Base-by-base conservation (phyloP, 2,888 invertebrate species). In the Anthophora plumipes region DNA sequence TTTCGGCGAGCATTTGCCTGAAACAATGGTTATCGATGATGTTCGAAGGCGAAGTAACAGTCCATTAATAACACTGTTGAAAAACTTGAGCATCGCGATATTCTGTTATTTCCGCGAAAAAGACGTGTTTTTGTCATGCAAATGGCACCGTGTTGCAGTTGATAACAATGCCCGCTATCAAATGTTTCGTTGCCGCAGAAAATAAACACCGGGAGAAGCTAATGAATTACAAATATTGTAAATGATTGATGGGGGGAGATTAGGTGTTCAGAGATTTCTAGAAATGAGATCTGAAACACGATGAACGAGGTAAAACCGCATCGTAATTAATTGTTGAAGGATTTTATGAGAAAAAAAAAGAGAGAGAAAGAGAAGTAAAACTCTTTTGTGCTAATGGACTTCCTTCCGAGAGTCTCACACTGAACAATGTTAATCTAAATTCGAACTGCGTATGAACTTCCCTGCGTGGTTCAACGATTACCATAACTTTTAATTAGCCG, bases 401-500 rank as follows among this genome's bases (percentile, higher is more conserved):
- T 66, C 43, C 25, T 37, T 31, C 12, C 1, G 17, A 17, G 43
- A 52, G 22, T 52, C 25, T 6, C 69, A 25, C 17, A 31, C 8
- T 25, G 12, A 1, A 7, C 48, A 8, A 8, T 12, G 25, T 20
- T 20, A 46, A 80, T 73, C 55, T 20, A 54, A 69, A 69, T 73
- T 39, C 52, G 12, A 43, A 8, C 31, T 20, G 41, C 43, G n/a
- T 67, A 20, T 11, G 46, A 55, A 66, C 39, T 31, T 48, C 52
- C 43, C 50, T 41, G 50, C 17, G 31, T n/a, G n/a, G n/a, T 50
- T 52, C 39, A 73, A 46, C 76, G 68, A 77, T 77, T 73, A 50
- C 73, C 80, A 69, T 84, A 83, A 83, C 78, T 83, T 78, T 83
- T 81, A 83, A 84, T 83, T 83, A 83, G 57, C 39, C 80, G 72